Percentiles rank a stretch among this genome's conserved stretches.
Evolutionary conservation across 2,888 invertebrate species (phyloP).

Genomic region (Melanostoma mellinum): DNA sequence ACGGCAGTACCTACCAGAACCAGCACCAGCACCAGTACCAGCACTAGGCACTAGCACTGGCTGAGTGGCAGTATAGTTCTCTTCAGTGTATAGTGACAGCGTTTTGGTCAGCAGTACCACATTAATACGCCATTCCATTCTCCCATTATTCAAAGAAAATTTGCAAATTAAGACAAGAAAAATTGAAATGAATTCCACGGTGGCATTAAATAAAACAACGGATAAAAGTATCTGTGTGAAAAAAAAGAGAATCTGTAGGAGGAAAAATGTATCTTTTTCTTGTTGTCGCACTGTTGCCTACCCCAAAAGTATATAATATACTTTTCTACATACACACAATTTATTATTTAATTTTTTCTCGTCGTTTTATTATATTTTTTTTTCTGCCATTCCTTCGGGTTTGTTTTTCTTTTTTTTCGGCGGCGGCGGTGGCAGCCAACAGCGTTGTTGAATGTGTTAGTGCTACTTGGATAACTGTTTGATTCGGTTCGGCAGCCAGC

Average conservation of each 20-base stretch:
- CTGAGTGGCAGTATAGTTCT: constrained; percentile 57
- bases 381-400: constrained; percentile 60
- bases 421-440: constrained; percentile 60
- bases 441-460: constrained; percentile 71
- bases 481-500: constrained; percentile 72
- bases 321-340: constrained; percentile 71
- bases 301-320: constrained; percentile 73
- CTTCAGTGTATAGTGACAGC: constrained; percentile 58
- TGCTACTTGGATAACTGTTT: constrained; percentile 73
- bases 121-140: constrained; percentile 49
- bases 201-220: constrained; percentile 66
- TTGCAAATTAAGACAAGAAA: constrained; percentile 60
- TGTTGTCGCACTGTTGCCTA: constrained; percentile 72
- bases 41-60: no score
- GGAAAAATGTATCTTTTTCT: constrained; percentile 73
- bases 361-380: constrained; percentile 41
- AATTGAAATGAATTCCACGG: constrained; percentile 62
- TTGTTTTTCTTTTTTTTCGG: constrained; percentile 68
- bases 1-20: not conserved
- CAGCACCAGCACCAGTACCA: constrained; percentile 17
- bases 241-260: constrained; percentile 69
- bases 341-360: constrained; percentile 72
- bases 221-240: constrained; percentile 55
- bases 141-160: constrained; percentile 48
- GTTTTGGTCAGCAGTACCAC: constrained; percentile 51